These are phyloP conservation scores for Neocrepidodera transversa DNA, from an alignment of 2,888 invertebrate genomes.

Conservation along the genomic window DNA sequence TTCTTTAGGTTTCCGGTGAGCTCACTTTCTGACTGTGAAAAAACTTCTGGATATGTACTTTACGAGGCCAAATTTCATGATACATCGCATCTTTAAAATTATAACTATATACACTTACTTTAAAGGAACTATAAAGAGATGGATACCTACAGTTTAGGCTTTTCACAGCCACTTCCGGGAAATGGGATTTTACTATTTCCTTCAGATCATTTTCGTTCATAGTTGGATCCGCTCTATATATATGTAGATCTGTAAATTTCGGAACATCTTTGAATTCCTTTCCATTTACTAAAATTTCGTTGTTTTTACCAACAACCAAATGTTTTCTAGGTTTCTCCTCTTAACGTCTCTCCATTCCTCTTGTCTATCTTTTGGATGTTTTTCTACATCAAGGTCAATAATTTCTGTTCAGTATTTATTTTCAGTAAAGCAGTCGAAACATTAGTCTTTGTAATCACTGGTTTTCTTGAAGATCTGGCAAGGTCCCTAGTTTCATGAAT, in stretches of 20 bases:
- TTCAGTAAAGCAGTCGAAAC: slow-evolving; percentile 15
- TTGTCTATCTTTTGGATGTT: slow-evolving; percentile 1
- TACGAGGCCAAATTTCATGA: slow-evolving; percentile 12
- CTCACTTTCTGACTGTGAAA: slow-evolving; percentile 4
- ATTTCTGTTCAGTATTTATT: slow-evolving; percentile 13
- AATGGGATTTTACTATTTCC: too few relatives aligned
- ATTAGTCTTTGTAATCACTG: slow-evolving; percentile 19
- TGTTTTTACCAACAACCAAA: slow-evolving; percentile 14
- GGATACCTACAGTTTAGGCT: slow-evolving; percentile 19
- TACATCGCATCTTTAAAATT: slow-evolving; percentile 24
- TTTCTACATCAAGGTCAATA: neutral
- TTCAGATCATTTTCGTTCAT: slow-evolving; percentile 12
- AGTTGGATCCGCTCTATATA: slow-evolving; percentile 10
- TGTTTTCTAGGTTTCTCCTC: slow-evolving; percentile 13
- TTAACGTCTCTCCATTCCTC: slow-evolving; percentile 11
- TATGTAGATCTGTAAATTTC: slow-evolving; percentile 15
- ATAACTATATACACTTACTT: too few relatives aligned
- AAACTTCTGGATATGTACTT: slow-evolving; percentile 12
- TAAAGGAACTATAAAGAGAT: slow-evolving; percentile 14
- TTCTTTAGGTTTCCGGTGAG: neutral
- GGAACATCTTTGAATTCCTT: slow-evolving; percentile 10
- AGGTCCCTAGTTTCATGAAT: neutral
- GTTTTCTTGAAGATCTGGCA: slow-evolving; percentile 15
- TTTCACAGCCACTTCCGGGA: too few relatives aligned
- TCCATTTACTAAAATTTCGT: slow-evolving; percentile 17